Conservation (phyloP, 2,888 invertebrate species). For the Pyrocoelia pectoralis region DNA sequence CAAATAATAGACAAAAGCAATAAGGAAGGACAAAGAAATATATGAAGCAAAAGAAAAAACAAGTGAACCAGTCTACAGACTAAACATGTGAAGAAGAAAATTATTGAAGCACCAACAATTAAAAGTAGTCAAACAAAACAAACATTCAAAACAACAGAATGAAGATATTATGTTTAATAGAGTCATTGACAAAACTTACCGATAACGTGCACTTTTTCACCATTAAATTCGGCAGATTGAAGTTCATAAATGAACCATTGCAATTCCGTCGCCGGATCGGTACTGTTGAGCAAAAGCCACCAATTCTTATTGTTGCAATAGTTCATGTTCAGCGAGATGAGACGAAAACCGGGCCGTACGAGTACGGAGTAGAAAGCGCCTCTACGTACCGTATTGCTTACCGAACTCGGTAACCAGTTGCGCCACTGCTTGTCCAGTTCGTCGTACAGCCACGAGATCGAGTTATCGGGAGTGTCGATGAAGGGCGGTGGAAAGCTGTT, state of each 20-base stretch:
- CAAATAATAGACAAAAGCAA: too few species aligned
- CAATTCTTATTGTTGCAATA: conserved; percentile 96
- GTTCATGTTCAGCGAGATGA: conserved; percentile 96
- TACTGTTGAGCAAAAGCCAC: conserved; percentile 94
- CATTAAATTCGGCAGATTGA: conserved; percentile 91
- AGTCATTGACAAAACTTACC: conserved; percentile 57
- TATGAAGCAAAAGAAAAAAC: too few species aligned
- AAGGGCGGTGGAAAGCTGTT: conserved; percentile 93
- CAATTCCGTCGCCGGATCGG: conserved; percentile 94
- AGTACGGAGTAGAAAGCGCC: conserved; percentile 93
- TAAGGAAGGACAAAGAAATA: too few species aligned
- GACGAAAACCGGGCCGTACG: conserved; percentile 87
- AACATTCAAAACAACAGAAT: too few species aligned
- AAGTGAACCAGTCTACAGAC: too few species aligned
- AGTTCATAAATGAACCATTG: conserved; percentile 96
- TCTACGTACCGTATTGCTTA: conserved; percentile 84
- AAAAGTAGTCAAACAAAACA: too few species aligned
- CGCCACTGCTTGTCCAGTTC: conserved; percentile 90
- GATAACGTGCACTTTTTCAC: conserved; percentile 96
- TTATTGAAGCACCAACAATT: too few species aligned
- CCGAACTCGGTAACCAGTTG: conserved; percentile 88
- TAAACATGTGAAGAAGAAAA: too few species aligned
- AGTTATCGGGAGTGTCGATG: conserved; percentile 79
- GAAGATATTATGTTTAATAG: too few species aligned
- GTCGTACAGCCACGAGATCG: conserved; percentile 92